phyloP scores from a whole-genome alignment of 2,113 vertebrate species.

The Zootoca vivipara region DNA sequence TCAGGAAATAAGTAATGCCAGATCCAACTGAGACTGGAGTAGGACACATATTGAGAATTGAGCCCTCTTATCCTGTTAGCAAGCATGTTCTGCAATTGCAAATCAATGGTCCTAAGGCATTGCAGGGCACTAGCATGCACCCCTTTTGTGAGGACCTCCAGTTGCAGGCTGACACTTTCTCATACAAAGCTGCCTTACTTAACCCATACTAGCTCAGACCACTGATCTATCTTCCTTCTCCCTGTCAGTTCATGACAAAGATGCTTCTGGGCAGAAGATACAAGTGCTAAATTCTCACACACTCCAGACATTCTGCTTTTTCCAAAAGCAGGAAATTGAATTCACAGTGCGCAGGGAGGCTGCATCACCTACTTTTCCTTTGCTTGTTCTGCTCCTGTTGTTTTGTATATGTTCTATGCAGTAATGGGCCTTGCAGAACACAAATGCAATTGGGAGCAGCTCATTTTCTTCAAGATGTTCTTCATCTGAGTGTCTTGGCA shows the following conservation, averaged over 20 bases:
- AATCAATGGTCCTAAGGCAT: background rate
- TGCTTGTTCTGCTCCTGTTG: background rate
- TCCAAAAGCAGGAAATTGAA: background rate
- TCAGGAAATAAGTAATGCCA: constrained; percentile 30
- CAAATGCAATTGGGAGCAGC: background rate
- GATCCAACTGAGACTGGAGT: constrained; percentile 15
- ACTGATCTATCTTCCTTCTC: too few relatives aligned
- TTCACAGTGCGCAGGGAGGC: background rate
- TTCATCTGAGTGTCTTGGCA: background rate
- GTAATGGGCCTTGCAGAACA: background rate
- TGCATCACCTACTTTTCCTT: background rate
- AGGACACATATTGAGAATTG: background rate
- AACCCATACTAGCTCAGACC: too few relatives aligned
- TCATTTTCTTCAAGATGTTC: fast-evolving
- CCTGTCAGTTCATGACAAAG: background rate
- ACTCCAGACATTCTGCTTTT: background rate
- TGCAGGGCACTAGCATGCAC: background rate
- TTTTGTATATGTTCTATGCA: background rate
- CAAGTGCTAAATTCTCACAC: background rate
- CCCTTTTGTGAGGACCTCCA: background rate
- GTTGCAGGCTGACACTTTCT: background rate
- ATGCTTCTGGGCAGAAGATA: background rate
- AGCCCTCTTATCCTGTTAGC: constrained; percentile 5
- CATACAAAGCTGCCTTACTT: too few relatives aligned
- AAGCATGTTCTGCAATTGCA: background rate